Evolutionary conservation across 1,140 invertebrate genomes (phyloP).

Genomic region (Oreohelix idahoensis): DNA sequence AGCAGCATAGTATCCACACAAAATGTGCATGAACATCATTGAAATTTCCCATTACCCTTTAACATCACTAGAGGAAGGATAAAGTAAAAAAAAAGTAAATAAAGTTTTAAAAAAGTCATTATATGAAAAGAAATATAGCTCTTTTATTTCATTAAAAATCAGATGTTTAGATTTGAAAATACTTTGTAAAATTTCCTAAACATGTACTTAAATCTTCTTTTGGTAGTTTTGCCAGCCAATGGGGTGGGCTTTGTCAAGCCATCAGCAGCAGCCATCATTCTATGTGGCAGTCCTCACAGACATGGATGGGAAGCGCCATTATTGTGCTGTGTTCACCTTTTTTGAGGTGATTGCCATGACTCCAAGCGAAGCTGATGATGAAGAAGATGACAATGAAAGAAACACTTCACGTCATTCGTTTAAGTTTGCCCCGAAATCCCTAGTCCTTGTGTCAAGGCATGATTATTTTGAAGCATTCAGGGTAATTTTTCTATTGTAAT

Average conservation of each 20-base stretch:
- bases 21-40: too few species aligned
- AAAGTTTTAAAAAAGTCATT: too few species aligned
- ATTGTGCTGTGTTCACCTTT: conserved; percentile 96
- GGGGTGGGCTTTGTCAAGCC: conserved; percentile 93
- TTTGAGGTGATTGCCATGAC: conserved; percentile 93
- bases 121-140: too few species aligned
- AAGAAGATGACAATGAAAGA: conserved; percentile 59
- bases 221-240: conserved; percentile 94
- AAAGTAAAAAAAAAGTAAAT: too few species aligned
- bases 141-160: too few species aligned
- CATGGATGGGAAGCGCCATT: conserved; percentile 95
- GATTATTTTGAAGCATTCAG: conserved; percentile 97
- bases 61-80: too few species aligned
- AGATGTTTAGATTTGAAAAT: too few species aligned
- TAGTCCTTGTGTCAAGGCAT: conserved; percentile 93
- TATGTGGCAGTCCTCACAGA: conserved; percentile 97
- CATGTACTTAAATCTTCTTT: conserved; percentile 19
- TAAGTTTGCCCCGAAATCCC: conserved; percentile 98
- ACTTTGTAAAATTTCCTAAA: too few species aligned
- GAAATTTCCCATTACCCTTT: too few species aligned
- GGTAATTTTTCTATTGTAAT: conserved; percentile 75
- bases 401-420: conserved; percentile 84
- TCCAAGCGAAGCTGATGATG: conserved; percentile 89
- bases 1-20: too few species aligned
- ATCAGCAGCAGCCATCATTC: conserved; percentile 92